Conservation (phyloP, 37 sponge, comb jelly and placozoan species). For the Agelas oroides region DNA sequence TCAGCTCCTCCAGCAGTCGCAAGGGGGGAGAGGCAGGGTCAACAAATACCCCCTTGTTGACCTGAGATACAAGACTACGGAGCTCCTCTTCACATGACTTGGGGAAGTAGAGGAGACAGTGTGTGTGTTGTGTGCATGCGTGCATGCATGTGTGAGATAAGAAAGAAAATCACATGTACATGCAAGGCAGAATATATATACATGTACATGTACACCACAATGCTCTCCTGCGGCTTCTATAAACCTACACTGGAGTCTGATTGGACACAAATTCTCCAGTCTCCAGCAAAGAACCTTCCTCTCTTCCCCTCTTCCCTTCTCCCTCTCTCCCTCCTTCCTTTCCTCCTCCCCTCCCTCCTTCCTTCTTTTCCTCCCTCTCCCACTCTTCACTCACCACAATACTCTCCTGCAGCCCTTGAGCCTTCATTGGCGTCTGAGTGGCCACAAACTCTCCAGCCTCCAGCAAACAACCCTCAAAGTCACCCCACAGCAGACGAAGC, state of each 20-base stretch:
- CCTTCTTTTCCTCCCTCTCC: background rate
- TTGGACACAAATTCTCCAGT: too few species aligned
- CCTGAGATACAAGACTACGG: slow-evolving; percentile 2
- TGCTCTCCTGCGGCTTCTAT: too few species aligned
- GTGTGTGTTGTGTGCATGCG: background rate
- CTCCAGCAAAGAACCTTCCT: too few species aligned
- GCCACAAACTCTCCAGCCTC: slow-evolving; percentile 69
- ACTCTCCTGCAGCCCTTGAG: slow-evolving; percentile 72
- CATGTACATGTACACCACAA: background rate
- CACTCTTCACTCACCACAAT: slow-evolving; percentile 34
- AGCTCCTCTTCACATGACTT: slow-evolving; percentile 51
- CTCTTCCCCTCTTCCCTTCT: too few species aligned
- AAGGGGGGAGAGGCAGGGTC: slow-evolving; percentile 1
- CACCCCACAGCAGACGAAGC: slow-evolving; percentile 42
- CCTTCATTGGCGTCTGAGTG: slow-evolving; percentile 75
- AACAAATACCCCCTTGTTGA: slow-evolving; percentile 18
- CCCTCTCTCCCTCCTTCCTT: too few species aligned
- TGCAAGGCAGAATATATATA: slow-evolving; percentile 2
- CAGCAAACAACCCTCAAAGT: slow-evolving; percentile 31
- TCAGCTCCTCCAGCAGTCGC: background rate
- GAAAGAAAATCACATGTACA: background rate
- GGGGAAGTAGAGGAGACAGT: background rate
- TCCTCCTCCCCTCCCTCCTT: background rate
- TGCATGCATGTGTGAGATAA: too few species aligned
- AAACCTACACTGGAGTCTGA: too few species aligned